Evolutionary conservation across 2,888 invertebrate genomes (phyloP).

Genomic region (Aporophyla nigra): DNA sequence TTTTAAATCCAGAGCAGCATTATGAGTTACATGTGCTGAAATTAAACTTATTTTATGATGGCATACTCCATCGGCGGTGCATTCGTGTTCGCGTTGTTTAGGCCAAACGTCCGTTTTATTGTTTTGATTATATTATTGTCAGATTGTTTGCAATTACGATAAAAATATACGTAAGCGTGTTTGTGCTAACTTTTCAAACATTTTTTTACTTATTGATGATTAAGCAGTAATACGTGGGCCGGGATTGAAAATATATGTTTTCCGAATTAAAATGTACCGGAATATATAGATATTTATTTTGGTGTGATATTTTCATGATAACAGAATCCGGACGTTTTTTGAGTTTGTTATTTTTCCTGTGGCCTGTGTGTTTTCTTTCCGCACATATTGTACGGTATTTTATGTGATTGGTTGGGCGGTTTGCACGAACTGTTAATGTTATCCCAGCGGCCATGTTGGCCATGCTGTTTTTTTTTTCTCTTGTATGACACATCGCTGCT

Average conservation of each 20-base stretch:
- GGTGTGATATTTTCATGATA: slow-evolving; percentile 52
- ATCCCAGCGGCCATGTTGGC: not conserved
- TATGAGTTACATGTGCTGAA: not conserved
- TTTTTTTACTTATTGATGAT: slow-evolving; percentile 61
- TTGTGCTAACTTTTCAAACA: slow-evolving; percentile 64
- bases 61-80: slow-evolving; percentile 40
- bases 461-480: slow-evolving; percentile 7
- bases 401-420: slow-evolving; percentile 30
- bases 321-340: slow-evolving; percentile 36
- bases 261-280: slow-evolving; percentile 28
- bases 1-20: not conserved
- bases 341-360: slow-evolving; percentile 38
- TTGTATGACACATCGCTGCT: slow-evolving; percentile 22
- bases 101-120: slow-evolving; percentile 58
- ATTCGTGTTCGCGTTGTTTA: slow-evolving; percentile 54
- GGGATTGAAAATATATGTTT: slow-evolving; percentile 37
- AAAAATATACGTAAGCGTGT: slow-evolving; percentile 62
- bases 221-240: slow-evolving; percentile 28
- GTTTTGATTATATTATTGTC: slow-evolving; percentile 69
- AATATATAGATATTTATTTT: slow-evolving; percentile 12
- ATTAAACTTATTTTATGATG: slow-evolving; percentile 4
- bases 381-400: slow-evolving; percentile 45
- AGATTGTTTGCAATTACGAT: slow-evolving; percentile 68
- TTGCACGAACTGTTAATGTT: slow-evolving; percentile 1
- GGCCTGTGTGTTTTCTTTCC: slow-evolving; percentile 33